Percentiles rank a stretch among this genome's conserved stretches.
Conservation (phyloP, 2,797 vertebrate genomes). For the Lateolabrax maculatus region DNA sequence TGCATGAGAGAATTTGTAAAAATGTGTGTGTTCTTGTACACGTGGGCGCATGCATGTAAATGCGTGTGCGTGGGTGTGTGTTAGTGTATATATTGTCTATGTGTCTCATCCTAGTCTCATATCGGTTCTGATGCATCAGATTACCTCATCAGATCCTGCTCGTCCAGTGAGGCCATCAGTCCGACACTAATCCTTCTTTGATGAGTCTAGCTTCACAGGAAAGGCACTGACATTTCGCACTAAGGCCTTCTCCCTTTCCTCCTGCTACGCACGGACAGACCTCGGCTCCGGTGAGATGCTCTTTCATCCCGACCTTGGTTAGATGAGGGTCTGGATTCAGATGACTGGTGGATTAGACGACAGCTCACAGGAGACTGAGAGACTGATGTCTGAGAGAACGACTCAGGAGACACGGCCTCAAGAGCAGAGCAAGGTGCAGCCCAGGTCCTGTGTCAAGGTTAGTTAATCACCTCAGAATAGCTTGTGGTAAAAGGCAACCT, state of each 20-base stretch:
- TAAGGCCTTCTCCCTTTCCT: conserved; percentile 78
- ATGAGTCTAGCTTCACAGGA: conserved; percentile 83
- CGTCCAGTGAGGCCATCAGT: conserved; percentile 72
- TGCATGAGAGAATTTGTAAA: background rate
- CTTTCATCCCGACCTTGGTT: conserved; percentile 81
- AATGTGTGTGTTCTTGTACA: background rate
- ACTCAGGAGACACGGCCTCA: conserved; percentile 49
- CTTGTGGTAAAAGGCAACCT: conserved; percentile 1
- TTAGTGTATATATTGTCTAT: conserved; percentile 37
- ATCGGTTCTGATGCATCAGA: conserved; percentile 75
- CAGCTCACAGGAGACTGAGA: conserved; percentile 68
- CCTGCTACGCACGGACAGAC: conserved; percentile 76
- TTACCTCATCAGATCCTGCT: conserved; percentile 69
- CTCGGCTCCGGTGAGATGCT: conserved; percentile 66
- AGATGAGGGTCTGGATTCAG: conserved; percentile 78
- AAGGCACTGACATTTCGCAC: conserved; percentile 83
- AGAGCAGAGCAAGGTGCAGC: conserved; percentile 22
- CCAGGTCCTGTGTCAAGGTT: conserved; percentile 18
- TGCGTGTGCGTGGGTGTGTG: conserved; percentile 4
- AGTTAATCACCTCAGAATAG: conserved; percentile 25
- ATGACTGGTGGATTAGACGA: conserved; percentile 79
- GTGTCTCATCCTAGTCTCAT: conserved; percentile 52
- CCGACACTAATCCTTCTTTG: conserved; percentile 85
- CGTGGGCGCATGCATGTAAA: background rate
- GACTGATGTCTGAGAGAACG: conserved; percentile 62